phyloP scores from a whole-genome alignment of 2,113 vertebrate species.

The Mesembrinibis cayennensis region DNA sequence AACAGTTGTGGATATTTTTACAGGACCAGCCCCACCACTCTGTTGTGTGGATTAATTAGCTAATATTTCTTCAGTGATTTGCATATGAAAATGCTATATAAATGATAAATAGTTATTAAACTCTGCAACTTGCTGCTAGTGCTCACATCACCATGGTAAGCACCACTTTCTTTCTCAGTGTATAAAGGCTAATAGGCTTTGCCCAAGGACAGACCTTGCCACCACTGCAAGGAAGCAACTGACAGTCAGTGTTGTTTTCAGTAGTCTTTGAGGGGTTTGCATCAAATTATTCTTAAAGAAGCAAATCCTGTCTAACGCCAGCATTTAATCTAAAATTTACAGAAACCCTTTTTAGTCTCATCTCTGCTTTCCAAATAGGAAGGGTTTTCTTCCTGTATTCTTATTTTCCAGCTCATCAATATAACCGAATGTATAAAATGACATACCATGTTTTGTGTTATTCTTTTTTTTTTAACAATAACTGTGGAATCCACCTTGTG shows the following conservation, averaged over 20 bases:
- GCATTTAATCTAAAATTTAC: constrained; percentile 45
- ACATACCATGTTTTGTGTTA: neutral
- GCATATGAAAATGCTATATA: constrained; percentile 15
- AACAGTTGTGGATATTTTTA: neutral
- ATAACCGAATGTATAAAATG: constrained; percentile 44
- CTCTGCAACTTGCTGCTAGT: neutral
- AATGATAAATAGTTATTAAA: constrained; percentile 21
- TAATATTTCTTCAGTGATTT: neutral
- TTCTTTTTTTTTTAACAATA: neutral
- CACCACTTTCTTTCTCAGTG: neutral
- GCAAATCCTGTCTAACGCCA: constrained; percentile 31
- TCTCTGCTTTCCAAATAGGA: constrained; percentile 19
- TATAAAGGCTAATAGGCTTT: neutral
- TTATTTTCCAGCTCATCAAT: constrained; percentile 59
- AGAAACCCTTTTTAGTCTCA: neutral
- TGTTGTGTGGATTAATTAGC: neutral
- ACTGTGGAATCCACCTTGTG: constrained; percentile 6
- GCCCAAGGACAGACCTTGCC: neutral
- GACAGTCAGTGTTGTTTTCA: constrained; percentile 29
- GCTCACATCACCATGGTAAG: neutral
- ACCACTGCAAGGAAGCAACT: neutral
- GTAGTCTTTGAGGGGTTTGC: constrained; percentile 3
- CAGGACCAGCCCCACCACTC: neutral
- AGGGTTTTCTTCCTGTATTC: constrained; percentile 41
- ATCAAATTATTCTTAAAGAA: constrained; percentile 51